A percentile compares a stretch with the other conserved stretches of the same genome.
Conservation (phyloP, 1,140 invertebrate species). For the Trypoxylus dichotomus region DNA sequence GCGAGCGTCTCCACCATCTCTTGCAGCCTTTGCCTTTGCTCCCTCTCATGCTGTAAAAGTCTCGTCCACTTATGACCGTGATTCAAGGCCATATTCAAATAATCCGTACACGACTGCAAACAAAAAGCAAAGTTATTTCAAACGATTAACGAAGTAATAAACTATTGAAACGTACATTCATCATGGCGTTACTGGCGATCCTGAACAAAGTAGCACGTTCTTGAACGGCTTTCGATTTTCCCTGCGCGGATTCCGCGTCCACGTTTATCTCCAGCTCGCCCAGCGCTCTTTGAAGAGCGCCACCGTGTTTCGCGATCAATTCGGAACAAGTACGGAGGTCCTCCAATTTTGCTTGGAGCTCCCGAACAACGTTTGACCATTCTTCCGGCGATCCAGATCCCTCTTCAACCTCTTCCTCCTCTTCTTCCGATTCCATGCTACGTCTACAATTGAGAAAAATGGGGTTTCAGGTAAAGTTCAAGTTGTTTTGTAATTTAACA, state of each 20-base stretch:
- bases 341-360: slow-evolving; percentile 66
- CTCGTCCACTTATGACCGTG: slow-evolving; percentile 90
- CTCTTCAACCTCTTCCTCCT: slow-evolving; percentile 68
- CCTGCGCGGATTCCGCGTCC: slow-evolving; percentile 60
- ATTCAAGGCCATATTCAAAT: slow-evolving; percentile 80
- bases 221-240: slow-evolving; percentile 75
- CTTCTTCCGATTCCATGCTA: slow-evolving; percentile 76
- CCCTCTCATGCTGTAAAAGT: slow-evolving; percentile 90
- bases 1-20: slow-evolving; percentile 97
- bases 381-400: slow-evolving; percentile 56
- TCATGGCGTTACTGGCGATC: slow-evolving; percentile 94
- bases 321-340: slow-evolving; percentile 90
- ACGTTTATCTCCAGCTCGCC: slow-evolving; percentile 75
- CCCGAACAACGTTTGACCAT: slow-evolving; percentile 61
- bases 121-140: slow-evolving; percentile 39
- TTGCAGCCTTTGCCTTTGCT: slow-evolving; percentile 90
- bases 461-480: too few relatives aligned
- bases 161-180: slow-evolving; percentile 74
- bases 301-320: slow-evolving; percentile 84
- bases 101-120: slow-evolving; percentile 83
- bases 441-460: slow-evolving; percentile 51
- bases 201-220: slow-evolving; percentile 91
- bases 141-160: background rate
- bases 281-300: slow-evolving; percentile 79
- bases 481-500: too few relatives aligned